Evolutionary conservation across 2,797 vertebrate species (phyloP).

Genomic region (Ceryle rudis): DNA sequence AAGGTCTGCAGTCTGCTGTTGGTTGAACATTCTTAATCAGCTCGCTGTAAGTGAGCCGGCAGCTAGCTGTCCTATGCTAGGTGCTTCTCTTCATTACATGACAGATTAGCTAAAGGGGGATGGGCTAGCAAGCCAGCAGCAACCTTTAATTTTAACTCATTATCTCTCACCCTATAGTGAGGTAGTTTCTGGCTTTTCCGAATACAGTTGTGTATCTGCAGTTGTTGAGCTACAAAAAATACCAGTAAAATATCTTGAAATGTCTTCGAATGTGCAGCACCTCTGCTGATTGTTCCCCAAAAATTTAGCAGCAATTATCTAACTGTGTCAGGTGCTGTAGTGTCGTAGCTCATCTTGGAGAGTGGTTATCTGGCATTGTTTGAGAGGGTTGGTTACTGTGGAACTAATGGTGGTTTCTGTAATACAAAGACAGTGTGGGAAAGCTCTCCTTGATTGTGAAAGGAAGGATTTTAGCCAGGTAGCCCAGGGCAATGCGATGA

Average conservation of each 20-base stretch:
- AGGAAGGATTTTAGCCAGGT: background rate
- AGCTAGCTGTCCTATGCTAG: conserved; percentile 79
- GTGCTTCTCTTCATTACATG: conserved; percentile 81
- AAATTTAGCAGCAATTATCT: background rate
- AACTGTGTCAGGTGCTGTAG: background rate
- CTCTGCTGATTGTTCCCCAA: background rate
- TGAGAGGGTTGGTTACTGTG: background rate
- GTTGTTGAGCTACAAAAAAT: conserved; percentile 2
- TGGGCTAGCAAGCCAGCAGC: conserved; percentile 66
- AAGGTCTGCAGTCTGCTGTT: conserved; percentile 85
- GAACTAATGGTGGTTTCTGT: background rate
- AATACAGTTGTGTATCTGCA: background rate
- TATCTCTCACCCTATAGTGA: conserved; percentile 66
- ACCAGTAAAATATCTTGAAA: background rate
- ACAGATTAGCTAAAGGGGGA: conserved; percentile 84
- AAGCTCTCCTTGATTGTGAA: background rate
- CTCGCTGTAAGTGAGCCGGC: conserved; percentile 84
- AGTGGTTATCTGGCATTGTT: background rate
- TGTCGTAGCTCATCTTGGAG: background rate
- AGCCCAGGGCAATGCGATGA: background rate
- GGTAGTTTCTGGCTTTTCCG: conserved; percentile 25
- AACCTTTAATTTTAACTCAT: conserved; percentile 81
- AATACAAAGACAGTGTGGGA: background rate
- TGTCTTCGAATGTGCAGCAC: background rate
- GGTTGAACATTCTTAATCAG: conserved; percentile 92